Evolutionary conservation across 2,888 invertebrate genomes (phyloP).

Genomic region (Schrankia costaestrigalis): DNA sequence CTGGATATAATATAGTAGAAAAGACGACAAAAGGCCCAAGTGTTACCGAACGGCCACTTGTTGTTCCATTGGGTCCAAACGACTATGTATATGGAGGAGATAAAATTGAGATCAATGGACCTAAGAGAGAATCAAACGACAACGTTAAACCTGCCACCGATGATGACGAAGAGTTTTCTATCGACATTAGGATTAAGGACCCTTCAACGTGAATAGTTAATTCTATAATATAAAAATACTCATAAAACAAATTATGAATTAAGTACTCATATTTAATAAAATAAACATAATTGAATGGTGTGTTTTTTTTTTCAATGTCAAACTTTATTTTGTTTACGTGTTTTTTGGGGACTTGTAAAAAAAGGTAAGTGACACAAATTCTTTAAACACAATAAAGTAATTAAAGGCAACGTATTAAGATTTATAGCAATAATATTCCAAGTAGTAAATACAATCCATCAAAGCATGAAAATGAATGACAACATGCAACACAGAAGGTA

Average conservation of each 20-base stretch:
- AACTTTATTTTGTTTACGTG: too few relatives aligned
- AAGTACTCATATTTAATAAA: neutral
- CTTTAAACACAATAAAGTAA: too few relatives aligned
- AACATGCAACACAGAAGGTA: too few relatives aligned
- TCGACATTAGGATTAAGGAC: slow-evolving; percentile 61
- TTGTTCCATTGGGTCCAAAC: slow-evolving; percentile 56
- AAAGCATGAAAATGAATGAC: neutral
- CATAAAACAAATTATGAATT: neutral
- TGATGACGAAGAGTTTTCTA: slow-evolving; percentile 49
- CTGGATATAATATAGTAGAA: slow-evolving; percentile 8
- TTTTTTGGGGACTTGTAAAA: too few relatives aligned
- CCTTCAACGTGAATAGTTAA: slow-evolving; percentile 25
- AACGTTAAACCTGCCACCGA: slow-evolving; percentile 37
- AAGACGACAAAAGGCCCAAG: slow-evolving; percentile 45
- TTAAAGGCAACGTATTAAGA: too few relatives aligned
- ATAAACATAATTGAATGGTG: too few relatives aligned
- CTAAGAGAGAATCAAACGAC: slow-evolving; percentile 54
- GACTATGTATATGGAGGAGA: slow-evolving; percentile 50
- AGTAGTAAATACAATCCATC: neutral
- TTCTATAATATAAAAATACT: neutral
- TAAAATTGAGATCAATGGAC: slow-evolving; percentile 50
- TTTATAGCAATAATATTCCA: too few relatives aligned
- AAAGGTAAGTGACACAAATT: too few relatives aligned
- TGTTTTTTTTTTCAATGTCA: too few relatives aligned
- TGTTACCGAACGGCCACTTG: slow-evolving; percentile 43